Base-by-base conservation (phyloP, 2,888 invertebrate species). In the Campoletis raptor region DNA sequence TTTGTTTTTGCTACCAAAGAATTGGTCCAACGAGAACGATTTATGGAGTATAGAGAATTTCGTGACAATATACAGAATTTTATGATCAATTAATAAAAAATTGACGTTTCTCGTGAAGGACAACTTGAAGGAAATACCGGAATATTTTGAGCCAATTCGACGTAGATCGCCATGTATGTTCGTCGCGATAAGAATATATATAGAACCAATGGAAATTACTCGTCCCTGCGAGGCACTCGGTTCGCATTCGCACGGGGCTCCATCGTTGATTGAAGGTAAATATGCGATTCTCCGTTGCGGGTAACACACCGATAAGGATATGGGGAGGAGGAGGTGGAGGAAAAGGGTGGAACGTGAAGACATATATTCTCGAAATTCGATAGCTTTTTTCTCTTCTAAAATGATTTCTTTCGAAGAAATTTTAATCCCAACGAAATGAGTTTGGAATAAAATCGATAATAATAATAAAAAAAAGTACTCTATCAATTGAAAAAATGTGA, bases 221-320 rank as follows among this genome's bases (percentile, higher is more conserved):
- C 15, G 73, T 67, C 15, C 30, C 73, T 66, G 52, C 24, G 52
- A 57, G n/a, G 72, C 42, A 69, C 80, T 80, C 74, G 81, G 42
- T 24, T 74, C 52, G 67, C 66, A 66, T 69, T 66, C 54, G 70
- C 45, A 64, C 66, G 54, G 67, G 54, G 66, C 57, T 67, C 74
- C 69, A 30, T 7, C 80, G 74, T 80, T 84, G 74, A 84, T 84
- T 76, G 74, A 84, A 84, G 84, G 84, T 80, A 84, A 84, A 84
- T 84, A 61, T 74, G 48, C 74, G 54, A 64, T 81, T 76, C 61
- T 61, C 36, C 74, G 42, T 61, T 76, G 57, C 74, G 73, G 64
- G 48, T 74, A 67, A 52, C 15, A 76, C 18, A 67, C 67, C 37
- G 40, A 67, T 67, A 37, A 40, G 40, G n/a, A 67, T 67, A n/a